Evolutionary conservation across 1,140 invertebrate species (phyloP).

Genomic region (Charaxes varanes): DNA sequence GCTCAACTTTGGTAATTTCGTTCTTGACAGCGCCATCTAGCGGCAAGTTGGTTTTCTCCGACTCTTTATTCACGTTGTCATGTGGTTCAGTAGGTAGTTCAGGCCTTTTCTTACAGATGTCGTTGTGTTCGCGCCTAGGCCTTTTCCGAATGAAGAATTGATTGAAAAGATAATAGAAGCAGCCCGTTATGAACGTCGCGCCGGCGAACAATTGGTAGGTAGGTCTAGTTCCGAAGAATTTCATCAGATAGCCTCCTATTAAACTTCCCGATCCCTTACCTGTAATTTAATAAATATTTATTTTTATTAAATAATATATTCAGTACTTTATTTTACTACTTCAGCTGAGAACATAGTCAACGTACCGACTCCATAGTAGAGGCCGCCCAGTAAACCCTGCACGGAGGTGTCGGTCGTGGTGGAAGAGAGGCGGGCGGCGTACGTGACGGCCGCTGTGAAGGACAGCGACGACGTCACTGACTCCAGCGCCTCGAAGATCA

Average conservation of each 20-base stretch:
- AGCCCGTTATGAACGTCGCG: slow-evolving; percentile 77
- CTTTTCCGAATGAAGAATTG: slow-evolving; percentile 77
- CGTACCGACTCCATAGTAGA: slow-evolving; percentile 87
- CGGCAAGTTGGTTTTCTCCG: slow-evolving; percentile 40
- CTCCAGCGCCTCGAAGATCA: slow-evolving; percentile 89
- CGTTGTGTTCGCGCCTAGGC: slow-evolving; percentile 65
- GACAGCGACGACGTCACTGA: slow-evolving; percentile 88
- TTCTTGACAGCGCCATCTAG: slow-evolving; percentile 48
- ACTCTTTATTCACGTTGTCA: slow-evolving; percentile 45
- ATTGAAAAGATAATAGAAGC: slow-evolving; percentile 83
- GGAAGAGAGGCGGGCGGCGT: slow-evolving; percentile 85
- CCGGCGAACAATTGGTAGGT: slow-evolving; percentile 84
- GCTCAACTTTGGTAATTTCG: slow-evolving; percentile 24
- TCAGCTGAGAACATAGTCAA: neutral
- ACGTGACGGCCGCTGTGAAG: slow-evolving; percentile 88
- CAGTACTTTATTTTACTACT: neutral
- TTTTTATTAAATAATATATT: neutral
- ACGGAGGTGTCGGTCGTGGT: slow-evolving; percentile 87
- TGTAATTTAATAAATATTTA: slow-evolving; percentile 55
- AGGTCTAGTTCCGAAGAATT: slow-evolving; percentile 80
- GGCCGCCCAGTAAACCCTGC: slow-evolving; percentile 86
- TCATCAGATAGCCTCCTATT: slow-evolving; percentile 85
- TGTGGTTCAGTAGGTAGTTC: slow-evolving; percentile 39
- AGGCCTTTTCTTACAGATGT: slow-evolving; percentile 73
- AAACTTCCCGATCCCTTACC: slow-evolving; percentile 86